Base-by-base conservation (phyloP, 2,888 invertebrate species). In the Dicyrtomina minuta region DNA sequence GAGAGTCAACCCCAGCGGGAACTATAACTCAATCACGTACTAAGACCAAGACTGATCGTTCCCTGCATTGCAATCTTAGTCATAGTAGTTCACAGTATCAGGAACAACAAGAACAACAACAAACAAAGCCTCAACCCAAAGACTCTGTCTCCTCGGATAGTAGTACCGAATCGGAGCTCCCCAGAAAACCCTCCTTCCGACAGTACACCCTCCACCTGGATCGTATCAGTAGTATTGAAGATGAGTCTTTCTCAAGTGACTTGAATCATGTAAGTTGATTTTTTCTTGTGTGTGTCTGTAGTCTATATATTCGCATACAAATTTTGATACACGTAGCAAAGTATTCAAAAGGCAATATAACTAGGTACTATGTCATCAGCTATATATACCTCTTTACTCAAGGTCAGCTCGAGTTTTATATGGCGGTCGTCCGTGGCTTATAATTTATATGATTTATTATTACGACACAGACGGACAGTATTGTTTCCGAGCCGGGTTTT, bases 1-100 rank as follows among this genome's bases (percentile, higher is more conserved):
- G 78, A 22, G 78, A 78, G 59, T 78, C 78, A 6, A 78, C 78
- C 12, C 78, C 77, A n/a, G 75, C 76, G n/a, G 74, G 74, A 3
- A 75, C 74, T 20, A 72, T 68, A 17, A 62, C 62, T 61, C 73
- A 70, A 68, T 68, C 70, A 27, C 70, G 70, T 53, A 69, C 66
- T 39, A 75, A 74, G 56, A 66, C 68, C 27, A 76, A 75, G 60
- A 73, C 74, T 74, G 75, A 77, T 65, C 17, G 51, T 17, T 22
- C 51, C 12, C 17, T 68, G 70, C 33, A 33, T 33, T 33, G 33
- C 33, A 33, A 33, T 33, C 33, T 33, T 33, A 33, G 26, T 53
- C 44, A 33, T 8, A 3, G 33, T 3, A 33, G 33, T 33, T 33
- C 33, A 33, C 60, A 20, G n/a, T 26, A 5, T 24, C 62, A 26